Base-by-base conservation (phyloP, 1,140 invertebrate genomes). In the Diprion similis region DNA sequence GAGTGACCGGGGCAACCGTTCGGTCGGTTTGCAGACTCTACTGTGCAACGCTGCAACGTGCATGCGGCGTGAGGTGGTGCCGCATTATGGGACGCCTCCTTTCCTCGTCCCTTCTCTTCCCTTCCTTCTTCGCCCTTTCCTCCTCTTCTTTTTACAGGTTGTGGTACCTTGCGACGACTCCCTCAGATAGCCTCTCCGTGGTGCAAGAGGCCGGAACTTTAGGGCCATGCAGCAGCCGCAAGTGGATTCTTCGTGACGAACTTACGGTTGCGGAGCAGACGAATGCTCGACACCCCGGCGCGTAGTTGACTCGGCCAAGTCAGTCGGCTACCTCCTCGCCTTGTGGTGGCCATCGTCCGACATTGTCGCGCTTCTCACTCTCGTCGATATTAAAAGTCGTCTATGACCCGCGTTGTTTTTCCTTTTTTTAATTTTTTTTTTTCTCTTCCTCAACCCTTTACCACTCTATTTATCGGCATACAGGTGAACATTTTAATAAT, bases 251-350 rank as follows among this genome's bases (percentile, higher is more conserved):
- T 8, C 51, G 24, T 37, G 11, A 59, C 11, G 51, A 59, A 59
- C n/a, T 59, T 17, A 59, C 51, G 51, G 51, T 8, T 8, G 24
- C 51, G n/a, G 51, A 59, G 51, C 51, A 59, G 51, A 59, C n/a
- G 51, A 59, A 59, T 59, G 51, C 51, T 17, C 51, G 51, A 59
- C 51, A 17, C 51, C 51, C 51, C 51, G 51, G 51, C 51, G 51
- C 51, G 51, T 59, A 59, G 51, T 59, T 59, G 51, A 59, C 51
- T 59, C 4, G 24, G 6, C 24, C 24, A 17, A 59, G 51, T 59
- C 51, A 59, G 51, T 59, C 51, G 51, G 51, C 51, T 59, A 17
- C 51, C 51, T 59, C 51, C 51, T 59, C 51, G n/a, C 11, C 11
- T 17, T 17, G n/a, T 17, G 51, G n/a, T 37, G 24, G 24, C 24